Conservation (phyloP, 1,140 invertebrate genomes). For the Formica selysi region DNA sequence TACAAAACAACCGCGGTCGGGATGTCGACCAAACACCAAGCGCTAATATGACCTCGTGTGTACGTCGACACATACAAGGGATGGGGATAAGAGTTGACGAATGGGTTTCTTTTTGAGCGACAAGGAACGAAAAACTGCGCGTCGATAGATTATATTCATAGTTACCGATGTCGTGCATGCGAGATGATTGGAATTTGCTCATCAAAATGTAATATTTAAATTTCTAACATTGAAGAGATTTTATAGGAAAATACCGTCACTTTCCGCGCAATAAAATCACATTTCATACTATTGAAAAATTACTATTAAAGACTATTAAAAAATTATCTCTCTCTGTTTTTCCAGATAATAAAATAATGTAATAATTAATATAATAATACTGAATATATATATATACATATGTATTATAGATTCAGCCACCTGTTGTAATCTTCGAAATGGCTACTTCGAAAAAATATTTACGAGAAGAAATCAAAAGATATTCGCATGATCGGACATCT, state of each 20-base stretch:
- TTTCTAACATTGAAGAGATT: slow-evolving; percentile 27
- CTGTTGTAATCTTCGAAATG: not conserved
- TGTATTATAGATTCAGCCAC: not conserved
- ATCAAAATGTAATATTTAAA: slow-evolving; percentile 37
- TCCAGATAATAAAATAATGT: not conserved
- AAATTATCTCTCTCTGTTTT: not conserved
- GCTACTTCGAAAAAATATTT: not conserved
- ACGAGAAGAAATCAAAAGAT: not conserved
- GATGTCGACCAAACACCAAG: slow-evolving; percentile 79
- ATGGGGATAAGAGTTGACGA: not conserved
- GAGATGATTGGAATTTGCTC: slow-evolving; percentile 14
- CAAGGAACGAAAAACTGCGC: slow-evolving; percentile 60
- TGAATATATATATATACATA: not conserved
- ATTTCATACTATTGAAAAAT: not conserved
- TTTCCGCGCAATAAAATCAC: not conserved
- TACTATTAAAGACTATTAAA: not conserved
- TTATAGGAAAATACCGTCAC: not conserved
- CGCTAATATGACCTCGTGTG: slow-evolving; percentile 69
- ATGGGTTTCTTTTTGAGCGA: slow-evolving; percentile 55
- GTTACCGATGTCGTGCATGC: not conserved
- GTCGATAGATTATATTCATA: not conserved
- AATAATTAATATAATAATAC: not conserved
- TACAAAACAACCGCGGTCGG: slow-evolving; percentile 70
- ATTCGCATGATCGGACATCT: not conserved
- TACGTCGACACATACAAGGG: slow-evolving; percentile 26